Base-by-base conservation (phyloP, 2,797 vertebrate genomes). In the Coreius guichenoti region DNA sequence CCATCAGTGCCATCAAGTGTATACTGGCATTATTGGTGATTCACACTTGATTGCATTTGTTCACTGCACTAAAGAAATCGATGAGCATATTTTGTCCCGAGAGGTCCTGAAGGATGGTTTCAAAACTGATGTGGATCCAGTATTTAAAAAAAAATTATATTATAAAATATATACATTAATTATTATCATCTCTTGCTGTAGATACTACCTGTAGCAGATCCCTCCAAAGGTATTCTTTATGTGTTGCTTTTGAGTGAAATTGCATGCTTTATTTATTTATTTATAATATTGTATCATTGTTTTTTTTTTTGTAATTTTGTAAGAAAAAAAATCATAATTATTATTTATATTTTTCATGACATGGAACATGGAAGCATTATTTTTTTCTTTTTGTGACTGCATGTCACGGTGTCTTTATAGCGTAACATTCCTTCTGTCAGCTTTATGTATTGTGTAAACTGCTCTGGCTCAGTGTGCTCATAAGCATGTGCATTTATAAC, bases 121-220 rank as follows among this genome's bases (percentile, higher is more conserved):
- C 2, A 78, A n/a, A n/a, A 26, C 56, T 69, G 0, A 21, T 39
- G 54, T 8, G 39, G 67, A 14, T 82, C 12, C 9, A 9, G 43
- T n/a, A 58, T 58, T 56, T 56, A 23, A 8, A 51, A 56, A 1
- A 21, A 7, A 5, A 56, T 9, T 9, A 21, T 21, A 54, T 54
- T 54, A 21, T 56, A 23, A 23, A n/a, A 4, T 58, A 26, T 51
- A 21, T 17, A 3, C 21, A 61, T 51, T 33, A 39, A 58, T 78
- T 31, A 79, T 39, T 31, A 16, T 29, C 33, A 73, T 82, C 54
- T 78, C 29, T 54, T 82, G 47, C 80, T 79, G 29, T 82, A 86
- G 85, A 83, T 19, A 0, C 23, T 39, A n/a, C 43, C 11, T 82
- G 67, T 83, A 80, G 31, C 74, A 65, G 81, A 78, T 79, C 33